phyloP scores from a whole-genome alignment of 2,113 vertebrate genomes.

The Ceyx melanurus region DNA sequence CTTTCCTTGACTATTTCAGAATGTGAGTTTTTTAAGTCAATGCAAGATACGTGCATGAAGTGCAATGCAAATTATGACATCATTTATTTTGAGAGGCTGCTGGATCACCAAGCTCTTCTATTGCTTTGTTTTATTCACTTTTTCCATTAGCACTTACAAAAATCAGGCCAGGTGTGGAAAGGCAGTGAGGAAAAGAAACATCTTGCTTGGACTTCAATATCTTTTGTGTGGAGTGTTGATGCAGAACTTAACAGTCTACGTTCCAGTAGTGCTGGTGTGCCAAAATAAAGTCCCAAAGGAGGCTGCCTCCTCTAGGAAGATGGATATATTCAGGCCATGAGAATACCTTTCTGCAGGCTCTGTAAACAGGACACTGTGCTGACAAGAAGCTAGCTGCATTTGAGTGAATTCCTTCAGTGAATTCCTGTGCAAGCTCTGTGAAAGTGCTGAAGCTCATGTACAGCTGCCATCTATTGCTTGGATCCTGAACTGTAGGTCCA shows the following conservation, averaged over 20 bases:
- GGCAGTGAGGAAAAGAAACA: not conserved
- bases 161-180: not conserved
- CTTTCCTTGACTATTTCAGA: not conserved
- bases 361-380: not conserved
- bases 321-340: not conserved
- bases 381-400: not conserved
- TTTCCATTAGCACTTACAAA: not conserved
- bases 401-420: not conserved
- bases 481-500: not conserved
- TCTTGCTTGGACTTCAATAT: not conserved
- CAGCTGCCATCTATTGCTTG: not conserved
- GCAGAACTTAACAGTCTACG: not conserved
- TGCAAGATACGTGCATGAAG: not conserved
- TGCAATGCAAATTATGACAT: not conserved
- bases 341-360: not conserved
- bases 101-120: not conserved
- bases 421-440: accelerated
- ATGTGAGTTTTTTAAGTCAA: not conserved
- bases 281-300: accelerated
- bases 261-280: not conserved
- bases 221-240: not conserved
- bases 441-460: not conserved
- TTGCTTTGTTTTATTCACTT: not conserved
- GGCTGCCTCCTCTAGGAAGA: not conserved
- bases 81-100: not conserved